Evolutionary conservation across 2,888 invertebrate species (phyloP), one percentile per base, ranked within the genome.

Genomic region (Ernsta delagoae): DNA sequence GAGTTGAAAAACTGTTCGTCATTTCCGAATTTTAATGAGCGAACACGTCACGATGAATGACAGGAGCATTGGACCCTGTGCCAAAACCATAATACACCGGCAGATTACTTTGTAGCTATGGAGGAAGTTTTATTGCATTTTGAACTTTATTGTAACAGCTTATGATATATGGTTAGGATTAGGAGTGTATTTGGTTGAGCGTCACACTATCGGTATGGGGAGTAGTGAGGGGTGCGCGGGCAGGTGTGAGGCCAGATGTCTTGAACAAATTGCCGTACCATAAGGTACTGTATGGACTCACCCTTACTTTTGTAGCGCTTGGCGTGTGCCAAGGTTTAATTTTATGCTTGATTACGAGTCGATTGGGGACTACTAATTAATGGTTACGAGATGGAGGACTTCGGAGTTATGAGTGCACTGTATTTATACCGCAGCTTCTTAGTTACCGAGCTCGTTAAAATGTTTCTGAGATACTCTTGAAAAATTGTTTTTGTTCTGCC

Each of bases 241-340:
- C 92, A 92, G 92, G 92, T 92, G 89, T 87, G 90, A 83, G 83
- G 86, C 88, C 93, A 93, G 93, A 93, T 92, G 93, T 92, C 93
- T 93, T 93, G 88, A 90, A 92, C 92, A 92, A 91, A 92, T 92
- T 92, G 86, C 84, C 75, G 81, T 84, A 84, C 92, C 92, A 92
- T 93, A 93, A 89, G 93, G 92, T 87, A 83, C 90, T 82, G 86
- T 86, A 86, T 87, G 87, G 89, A 89, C 89, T 86, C 90, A 85
- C 91, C 92, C 92, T 92, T 86, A 88, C 82, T 81, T 84, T 83
- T 83, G 86, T 84, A 82, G 78, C 75, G 83, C 84, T 83, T 87
- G 92, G 89, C 92, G 92, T 92, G 92, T 92, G 93, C 92, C 92
- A 90, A 89, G 86, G 87, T 91, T 93, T 92, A 92, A 93, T 93